Percentiles rank a stretch among this genome's conserved stretches.
phyloP scores from a whole-genome alignment of 2,797 vertebrate species.

The Lutjanus campechanus region DNA sequence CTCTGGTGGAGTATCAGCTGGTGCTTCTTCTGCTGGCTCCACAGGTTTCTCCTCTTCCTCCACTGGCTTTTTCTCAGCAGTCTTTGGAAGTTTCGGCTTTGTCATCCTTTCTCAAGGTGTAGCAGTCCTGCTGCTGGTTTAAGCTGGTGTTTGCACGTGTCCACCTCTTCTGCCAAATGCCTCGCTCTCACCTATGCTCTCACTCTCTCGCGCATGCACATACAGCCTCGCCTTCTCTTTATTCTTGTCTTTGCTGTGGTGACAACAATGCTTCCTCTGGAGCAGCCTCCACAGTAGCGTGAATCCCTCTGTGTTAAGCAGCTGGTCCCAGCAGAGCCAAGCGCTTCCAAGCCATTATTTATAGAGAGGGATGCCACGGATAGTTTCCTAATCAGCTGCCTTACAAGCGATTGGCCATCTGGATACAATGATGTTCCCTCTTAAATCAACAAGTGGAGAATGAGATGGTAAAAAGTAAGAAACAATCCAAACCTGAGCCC shows the following conservation, averaged over 20 bases:
- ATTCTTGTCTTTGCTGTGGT: constrained; percentile 47
- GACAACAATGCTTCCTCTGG: constrained; percentile 55
- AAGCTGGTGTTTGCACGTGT: constrained; percentile 17
- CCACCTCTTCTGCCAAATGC: constrained; percentile 22
- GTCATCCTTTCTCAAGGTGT: constrained; percentile 68
- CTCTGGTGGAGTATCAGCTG: neutral
- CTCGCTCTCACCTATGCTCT: constrained; percentile 36
- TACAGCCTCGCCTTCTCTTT: constrained; percentile 33
- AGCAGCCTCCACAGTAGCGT: constrained; percentile 56
- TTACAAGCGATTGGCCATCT: constrained; percentile 67
- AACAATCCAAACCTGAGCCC: constrained; percentile 16
- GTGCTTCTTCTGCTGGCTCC: constrained; percentile 39
- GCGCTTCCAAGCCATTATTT: constrained; percentile 80
- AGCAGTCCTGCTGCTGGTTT: constrained; percentile 17
- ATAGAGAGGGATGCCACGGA: constrained; percentile 82
- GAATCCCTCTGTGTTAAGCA: constrained; percentile 63
- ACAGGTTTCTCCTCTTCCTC: constrained; percentile 56
- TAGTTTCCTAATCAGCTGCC: constrained; percentile 83
- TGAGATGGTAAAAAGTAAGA: constrained; percentile 33
- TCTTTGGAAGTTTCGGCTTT: constrained; percentile 81
- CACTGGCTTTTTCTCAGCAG: constrained; percentile 75
- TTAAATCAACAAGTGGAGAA: constrained; percentile 56
- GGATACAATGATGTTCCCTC: constrained; percentile 59
- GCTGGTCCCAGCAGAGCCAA: constrained; percentile 59
- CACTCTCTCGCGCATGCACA: constrained; percentile 19